phyloP scores from a whole-genome alignment of 2,113 vertebrate genomes.

The Gymnobelideus leadbeateri region DNA sequence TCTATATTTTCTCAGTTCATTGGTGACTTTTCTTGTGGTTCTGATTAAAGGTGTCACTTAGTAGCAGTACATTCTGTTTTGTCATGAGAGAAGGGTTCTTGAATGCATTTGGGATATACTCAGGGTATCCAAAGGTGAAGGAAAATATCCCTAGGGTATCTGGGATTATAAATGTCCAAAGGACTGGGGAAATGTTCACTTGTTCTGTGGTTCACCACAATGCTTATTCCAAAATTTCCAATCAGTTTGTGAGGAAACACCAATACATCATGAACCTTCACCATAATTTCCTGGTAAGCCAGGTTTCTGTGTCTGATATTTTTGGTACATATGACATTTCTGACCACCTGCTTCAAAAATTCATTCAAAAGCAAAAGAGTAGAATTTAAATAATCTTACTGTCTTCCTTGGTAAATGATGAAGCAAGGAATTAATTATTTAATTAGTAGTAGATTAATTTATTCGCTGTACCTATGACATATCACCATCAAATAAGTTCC shows the following conservation, averaged over 20 bases:
- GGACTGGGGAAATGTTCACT: neutral
- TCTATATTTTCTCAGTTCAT: neutral
- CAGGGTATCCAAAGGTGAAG: neutral
- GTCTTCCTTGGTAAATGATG: neutral
- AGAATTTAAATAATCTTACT: neutral
- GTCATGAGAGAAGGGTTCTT: neutral
- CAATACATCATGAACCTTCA: neutral
- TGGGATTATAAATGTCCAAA: neutral
- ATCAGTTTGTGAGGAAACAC: neutral
- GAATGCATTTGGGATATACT: neutral
- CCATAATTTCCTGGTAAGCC: neutral
- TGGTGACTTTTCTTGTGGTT: neutral
- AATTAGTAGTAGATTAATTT: neutral
- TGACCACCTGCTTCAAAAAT: neutral
- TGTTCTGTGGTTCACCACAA: neutral
- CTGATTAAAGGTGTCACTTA: neutral
- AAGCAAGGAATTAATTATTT: neutral
- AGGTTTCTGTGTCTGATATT: neutral
- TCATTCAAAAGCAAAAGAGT: neutral
- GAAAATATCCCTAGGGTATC: neutral
- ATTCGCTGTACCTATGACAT: neutral
- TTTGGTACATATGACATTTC: neutral
- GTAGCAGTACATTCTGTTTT: neutral
- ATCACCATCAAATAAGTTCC: neutral
- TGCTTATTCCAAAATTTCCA: neutral